A percentile compares a stretch with the other conserved stretches of the same genome.
phyloP scores from a whole-genome alignment of 2,113 vertebrate species.

The Pelecanus crispus region DNA sequence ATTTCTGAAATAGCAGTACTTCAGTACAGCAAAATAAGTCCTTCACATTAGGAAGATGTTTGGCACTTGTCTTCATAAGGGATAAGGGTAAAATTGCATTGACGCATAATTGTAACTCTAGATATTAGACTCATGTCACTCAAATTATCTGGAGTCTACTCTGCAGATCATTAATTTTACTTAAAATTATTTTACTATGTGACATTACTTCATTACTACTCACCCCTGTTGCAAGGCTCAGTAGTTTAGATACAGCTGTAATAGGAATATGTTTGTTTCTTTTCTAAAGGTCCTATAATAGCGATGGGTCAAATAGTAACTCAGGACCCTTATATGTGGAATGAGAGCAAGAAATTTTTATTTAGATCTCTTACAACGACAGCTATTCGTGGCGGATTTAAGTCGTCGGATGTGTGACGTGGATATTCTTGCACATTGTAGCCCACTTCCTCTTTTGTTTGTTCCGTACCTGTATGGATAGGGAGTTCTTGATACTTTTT shows the following conservation, averaged over 20 bases:
- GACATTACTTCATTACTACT: neutral
- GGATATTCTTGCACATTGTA: neutral
- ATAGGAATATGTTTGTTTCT: neutral
- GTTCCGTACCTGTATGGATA: neutral
- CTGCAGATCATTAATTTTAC: neutral
- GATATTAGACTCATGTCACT: neutral
- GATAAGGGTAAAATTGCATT: neutral
- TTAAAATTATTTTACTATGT: neutral
- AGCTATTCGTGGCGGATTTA: neutral
- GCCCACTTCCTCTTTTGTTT: neutral
- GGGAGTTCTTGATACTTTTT: neutral
- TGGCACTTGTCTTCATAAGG: neutral
- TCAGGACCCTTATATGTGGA: neutral
- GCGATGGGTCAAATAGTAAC: neutral
- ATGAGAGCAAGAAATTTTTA: neutral
- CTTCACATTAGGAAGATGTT: neutral
- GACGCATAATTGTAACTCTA: neutral
- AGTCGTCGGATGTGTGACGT: fast-evolving
- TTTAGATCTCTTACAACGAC: neutral
- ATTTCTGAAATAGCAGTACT: neutral
- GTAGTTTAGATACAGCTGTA: neutral
- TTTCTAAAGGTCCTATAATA: neutral
- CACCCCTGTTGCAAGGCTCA: neutral
- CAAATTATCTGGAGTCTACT: neutral
- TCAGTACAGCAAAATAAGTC: neutral